Conservation (phyloP, 2,888 invertebrate genomes). For the Aquatica leii region DNA sequence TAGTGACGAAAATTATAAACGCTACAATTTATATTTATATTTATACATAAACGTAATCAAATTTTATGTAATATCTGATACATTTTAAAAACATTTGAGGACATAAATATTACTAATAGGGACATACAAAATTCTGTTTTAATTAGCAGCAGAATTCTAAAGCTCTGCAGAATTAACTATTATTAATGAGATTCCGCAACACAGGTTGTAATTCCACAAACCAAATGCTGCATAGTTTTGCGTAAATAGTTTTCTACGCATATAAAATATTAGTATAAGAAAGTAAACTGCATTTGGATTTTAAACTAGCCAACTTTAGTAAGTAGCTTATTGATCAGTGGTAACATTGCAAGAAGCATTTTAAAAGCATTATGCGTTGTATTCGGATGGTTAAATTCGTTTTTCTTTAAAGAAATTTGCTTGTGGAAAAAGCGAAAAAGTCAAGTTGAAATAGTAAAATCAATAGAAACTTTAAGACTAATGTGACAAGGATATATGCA, state of each 20-base stretch:
- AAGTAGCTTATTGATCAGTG: constrained; percentile 32
- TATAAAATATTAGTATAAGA: constrained; percentile 25
- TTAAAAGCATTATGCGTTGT: constrained; percentile 33
- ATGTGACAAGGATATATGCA: constrained; percentile 45
- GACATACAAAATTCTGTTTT: constrained; percentile 27
- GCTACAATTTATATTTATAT: too few species aligned
- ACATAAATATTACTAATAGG: constrained; percentile 22
- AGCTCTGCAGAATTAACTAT: constrained; percentile 31
- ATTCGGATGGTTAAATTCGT: constrained; percentile 34
- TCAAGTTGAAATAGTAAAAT: constrained; percentile 41
- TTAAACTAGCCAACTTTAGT: constrained; percentile 29
- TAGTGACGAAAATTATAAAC: too few species aligned
- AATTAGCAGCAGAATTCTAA: constrained; percentile 27
- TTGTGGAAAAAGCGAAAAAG: constrained; percentile 28
- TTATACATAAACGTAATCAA: too few species aligned
- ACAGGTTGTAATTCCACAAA: constrained; percentile 30
- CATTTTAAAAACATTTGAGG: constrained; percentile 2
- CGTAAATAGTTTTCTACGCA: constrained; percentile 27
- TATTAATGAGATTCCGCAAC: constrained; percentile 36
- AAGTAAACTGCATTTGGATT: constrained; percentile 25
- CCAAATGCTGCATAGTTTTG: constrained; percentile 31
- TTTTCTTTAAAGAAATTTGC: constrained; percentile 29
- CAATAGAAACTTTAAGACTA: constrained; percentile 41
- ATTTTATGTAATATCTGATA: too few species aligned
- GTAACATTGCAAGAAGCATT: constrained; percentile 30